Base-by-base conservation (phyloP, 2,113 vertebrate genomes). In the Mustela lutreola region DNA sequence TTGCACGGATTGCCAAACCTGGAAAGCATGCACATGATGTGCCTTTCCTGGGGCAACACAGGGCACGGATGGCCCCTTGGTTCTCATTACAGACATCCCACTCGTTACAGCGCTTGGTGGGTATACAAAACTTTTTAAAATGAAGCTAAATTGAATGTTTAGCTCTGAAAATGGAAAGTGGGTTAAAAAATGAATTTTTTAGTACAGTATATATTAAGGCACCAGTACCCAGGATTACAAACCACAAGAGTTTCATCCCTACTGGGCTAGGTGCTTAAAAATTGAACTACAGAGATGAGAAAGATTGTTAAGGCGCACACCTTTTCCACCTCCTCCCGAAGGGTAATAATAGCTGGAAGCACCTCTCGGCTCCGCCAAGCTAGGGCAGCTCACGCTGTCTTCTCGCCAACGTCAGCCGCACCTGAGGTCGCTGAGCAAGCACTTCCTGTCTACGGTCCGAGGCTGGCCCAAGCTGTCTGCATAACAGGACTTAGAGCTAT, bases 121-220 rank as follows among this genome's bases (percentile, higher is more conserved):
- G 5, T 18, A 39, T 26, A 58, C 73, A 39, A 45, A 45, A 70
- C 7, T 92, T 96, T 78, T 48, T 28, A 50, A 82, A 65, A 62
- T 0, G 63, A 19, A 93, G 67, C 28, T 39, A 79, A 16, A 36
- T 3, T 19, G 45, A 95, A 75, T 22, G 58, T 58, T 82, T 75
- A 91, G 84, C 50, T 87, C 33, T 76, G 87, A 89, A 94, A 95
- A 89, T 78, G 33, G 56, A n/a, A 87, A 73, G 62, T 78, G 62
- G 45, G 63, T 15, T 15, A 91, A 91, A 91, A 95, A 91, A 58
- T 22, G n/a, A 56, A 19, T 73, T 92, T 78, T 93, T 65, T 58
- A 50, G 28, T 19, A 24, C 2, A 86, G 73, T 75, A 95, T 93
- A n/a, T 87, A 80, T 48, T 21, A 36, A 70, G 7, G 28, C 1